Percentiles rank a stretch among this genome's conserved stretches.
Evolutionary conservation across 2,888 invertebrate genomes (phyloP).

Genomic region (Tyria jacobaeae): DNA sequence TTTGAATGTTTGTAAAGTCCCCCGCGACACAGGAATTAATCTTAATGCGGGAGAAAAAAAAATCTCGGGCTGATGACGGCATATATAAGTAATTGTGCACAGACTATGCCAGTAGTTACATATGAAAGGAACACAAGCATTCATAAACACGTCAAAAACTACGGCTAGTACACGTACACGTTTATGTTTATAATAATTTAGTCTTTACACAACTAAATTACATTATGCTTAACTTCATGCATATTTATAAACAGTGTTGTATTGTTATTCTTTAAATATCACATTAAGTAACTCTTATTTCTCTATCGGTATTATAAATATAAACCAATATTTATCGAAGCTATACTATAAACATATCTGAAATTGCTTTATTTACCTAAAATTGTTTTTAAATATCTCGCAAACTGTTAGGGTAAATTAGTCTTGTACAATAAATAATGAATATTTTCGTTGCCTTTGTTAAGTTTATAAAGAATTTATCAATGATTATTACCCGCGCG

Average conservation of each 20-base stretch:
- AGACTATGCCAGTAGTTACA: neutral
- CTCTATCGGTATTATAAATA: neutral
- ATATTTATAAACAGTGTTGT: neutral
- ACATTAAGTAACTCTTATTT: neutral
- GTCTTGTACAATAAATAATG: neutral
- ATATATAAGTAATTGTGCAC: neutral
- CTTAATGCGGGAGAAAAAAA: too few relatives aligned
- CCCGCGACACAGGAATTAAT: too few relatives aligned
- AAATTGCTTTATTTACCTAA: neutral
- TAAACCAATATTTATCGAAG: neutral
- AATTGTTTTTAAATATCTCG: neutral
- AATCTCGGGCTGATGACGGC: too few relatives aligned
- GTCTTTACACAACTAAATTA: slow-evolving; percentile 4
- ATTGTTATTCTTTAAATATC: slow-evolving; percentile 1
- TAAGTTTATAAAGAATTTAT: neutral
- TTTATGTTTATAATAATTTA: neutral
- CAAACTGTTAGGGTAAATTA: neutral
- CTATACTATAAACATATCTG: neutral
- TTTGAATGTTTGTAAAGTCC: too few relatives aligned
- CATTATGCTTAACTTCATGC: neutral
- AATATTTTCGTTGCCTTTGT: neutral
- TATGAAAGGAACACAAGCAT: slow-evolving; percentile 7
- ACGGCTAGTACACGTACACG: neutral
- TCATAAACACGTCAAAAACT: slow-evolving; percentile 1
- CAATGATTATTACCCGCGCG: slow-evolving; percentile 15